A percentile compares a stretch with the other conserved stretches of the same genome.
phyloP scores from a whole-genome alignment of 2,113 vertebrate genomes.

The Sylvia atricapilla region DNA sequence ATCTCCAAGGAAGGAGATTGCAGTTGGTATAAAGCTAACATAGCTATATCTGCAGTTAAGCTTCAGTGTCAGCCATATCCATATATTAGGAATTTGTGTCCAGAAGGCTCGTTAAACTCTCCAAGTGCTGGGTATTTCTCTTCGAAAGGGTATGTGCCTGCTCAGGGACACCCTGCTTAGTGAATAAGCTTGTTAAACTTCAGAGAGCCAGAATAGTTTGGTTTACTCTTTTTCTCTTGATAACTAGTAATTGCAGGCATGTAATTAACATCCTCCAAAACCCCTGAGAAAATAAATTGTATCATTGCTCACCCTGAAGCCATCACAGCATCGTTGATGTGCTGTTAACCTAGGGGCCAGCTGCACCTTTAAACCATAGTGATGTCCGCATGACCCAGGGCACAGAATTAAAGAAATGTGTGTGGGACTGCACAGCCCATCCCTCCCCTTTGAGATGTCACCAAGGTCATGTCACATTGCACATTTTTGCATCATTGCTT shows the following conservation, averaged over 20 bases:
- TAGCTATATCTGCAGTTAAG: neutral
- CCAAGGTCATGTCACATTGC: neutral
- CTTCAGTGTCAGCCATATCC: neutral
- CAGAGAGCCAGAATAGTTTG: neutral
- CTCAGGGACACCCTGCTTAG: neutral
- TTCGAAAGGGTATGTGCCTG: neutral
- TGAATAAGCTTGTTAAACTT: neutral
- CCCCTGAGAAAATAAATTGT: neutral
- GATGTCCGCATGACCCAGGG: neutral
- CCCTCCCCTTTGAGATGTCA: accelerated
- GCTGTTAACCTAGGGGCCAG: neutral
- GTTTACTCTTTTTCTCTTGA: neutral
- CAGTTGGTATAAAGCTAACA: neutral
- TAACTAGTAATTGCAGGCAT: neutral
- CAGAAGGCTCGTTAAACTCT: neutral
- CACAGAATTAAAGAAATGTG: neutral
- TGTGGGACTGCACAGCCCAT: accelerated
- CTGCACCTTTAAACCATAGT: neutral
- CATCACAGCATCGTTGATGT: accelerated
- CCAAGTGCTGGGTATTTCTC: neutral
- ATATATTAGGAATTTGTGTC: neutral
- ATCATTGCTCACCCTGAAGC: neutral
- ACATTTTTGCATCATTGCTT: neutral
- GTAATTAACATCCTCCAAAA: neutral
- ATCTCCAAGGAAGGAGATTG: neutral